A percentile compares a stretch with the other conserved stretches of the same genome.
These are phyloP conservation scores for Panagrolaimus sp. DNA, from an alignment of 1,140 invertebrate genomes.

Conservation along the genomic window DNA sequence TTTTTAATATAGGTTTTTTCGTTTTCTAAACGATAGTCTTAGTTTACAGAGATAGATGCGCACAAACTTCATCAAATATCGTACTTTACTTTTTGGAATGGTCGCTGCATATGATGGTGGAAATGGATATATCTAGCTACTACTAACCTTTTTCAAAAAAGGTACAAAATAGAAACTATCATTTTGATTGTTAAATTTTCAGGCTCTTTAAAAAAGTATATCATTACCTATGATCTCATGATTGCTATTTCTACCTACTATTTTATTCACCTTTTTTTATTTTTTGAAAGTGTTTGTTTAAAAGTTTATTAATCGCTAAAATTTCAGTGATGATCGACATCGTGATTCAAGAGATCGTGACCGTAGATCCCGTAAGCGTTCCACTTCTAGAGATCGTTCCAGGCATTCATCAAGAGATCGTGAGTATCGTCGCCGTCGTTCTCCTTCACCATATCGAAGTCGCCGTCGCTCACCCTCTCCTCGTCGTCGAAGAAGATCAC, in stretches of 20 bases:
- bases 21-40: slow-evolving; percentile 10
- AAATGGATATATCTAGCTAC: background rate
- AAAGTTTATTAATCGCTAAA: background rate
- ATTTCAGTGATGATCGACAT: slow-evolving; percentile 10
- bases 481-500: slow-evolving; percentile 9
- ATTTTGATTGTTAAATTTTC: background rate
- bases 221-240: background rate
- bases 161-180: slow-evolving; percentile 1
- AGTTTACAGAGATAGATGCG: slow-evolving; percentile 7
- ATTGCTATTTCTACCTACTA: background rate
- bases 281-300: slow-evolving; percentile 12
- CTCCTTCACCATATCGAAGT: background rate
- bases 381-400: slow-evolving; percentile 16
- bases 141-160: background rate
- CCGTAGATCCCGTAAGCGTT: slow-evolving; percentile 22
- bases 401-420: slow-evolving; percentile 14
- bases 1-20: background rate
- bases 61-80: background rate
- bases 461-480: background rate
- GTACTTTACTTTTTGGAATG: background rate
- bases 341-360: slow-evolving; percentile 32
- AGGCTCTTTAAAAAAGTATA: too few relatives aligned
- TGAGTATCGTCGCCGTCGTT: slow-evolving; percentile 17
- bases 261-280: background rate
- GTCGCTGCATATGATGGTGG: background rate